Base-by-base conservation (phyloP, 2,797 vertebrate genomes). In the Rhinichthys osculus region DNA sequence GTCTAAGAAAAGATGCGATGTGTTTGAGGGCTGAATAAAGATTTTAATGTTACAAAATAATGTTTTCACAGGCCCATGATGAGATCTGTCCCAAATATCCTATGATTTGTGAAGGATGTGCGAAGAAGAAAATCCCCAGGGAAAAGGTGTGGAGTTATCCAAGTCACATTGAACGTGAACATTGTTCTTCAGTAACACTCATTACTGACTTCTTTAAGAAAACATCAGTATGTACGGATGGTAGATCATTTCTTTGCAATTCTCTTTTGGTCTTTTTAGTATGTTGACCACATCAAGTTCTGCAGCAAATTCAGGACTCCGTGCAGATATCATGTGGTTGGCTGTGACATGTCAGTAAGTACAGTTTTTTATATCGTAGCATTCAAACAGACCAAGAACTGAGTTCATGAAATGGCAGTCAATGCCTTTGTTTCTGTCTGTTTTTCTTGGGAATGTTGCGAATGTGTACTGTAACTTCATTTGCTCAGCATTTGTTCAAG, bases 1-100 rank as follows among this genome's bases (percentile, higher is more conserved):
- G 19, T 10, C 57, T 35, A 14, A 62, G 13, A 14, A 7, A 38
- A 84, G 9, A 11, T 57, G 21, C 30, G 7, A 16, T 14, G 21
- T 40, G 40, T 52, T 8, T 47, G 62, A 57, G 42, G 6, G n/a
- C 3, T 4, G 27, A 2, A 11, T 19, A 33, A 47, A 79, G 11
- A 3, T 47, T 3, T 78, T 6, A 30, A 23, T 72, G 17, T 27
- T 35, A 44, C 59, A 50, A 70, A 71, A 54, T 23, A 10, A 42
- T 0, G 89, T 81, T 90, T 88, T 89, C 89, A 16, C 82, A 99
- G 98, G 97, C 96, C 47, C 98, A 99, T 30, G 96, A 97, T 2
- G 96, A 97, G 73, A 95, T 97, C 89, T 99, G 98, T 91, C 98
- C 98, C 52, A 97, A 98, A 89, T 97, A 97, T 72, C 98, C 98